These are phyloP conservation scores for Idaea straminata DNA, from an alignment of 2,888 invertebrate species.

Conservation along the genomic window DNA sequence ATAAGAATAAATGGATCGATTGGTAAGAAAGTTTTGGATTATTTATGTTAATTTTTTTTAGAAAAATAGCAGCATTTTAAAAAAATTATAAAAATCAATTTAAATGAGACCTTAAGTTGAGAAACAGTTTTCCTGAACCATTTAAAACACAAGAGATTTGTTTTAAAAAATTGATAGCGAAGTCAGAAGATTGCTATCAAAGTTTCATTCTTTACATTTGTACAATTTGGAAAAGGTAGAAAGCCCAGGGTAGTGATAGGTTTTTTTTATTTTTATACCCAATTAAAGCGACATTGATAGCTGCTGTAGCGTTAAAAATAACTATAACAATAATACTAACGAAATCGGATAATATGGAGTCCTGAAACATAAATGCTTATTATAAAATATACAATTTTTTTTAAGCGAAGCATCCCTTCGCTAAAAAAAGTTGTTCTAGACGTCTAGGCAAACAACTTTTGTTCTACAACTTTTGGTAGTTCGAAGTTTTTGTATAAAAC, in stretches of 20 bases:
- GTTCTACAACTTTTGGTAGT: too few relatives aligned
- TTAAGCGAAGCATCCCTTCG: too few relatives aligned
- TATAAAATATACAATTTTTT: background rate
- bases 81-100: background rate
- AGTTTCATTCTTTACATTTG: background rate
- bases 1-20: too few relatives aligned
- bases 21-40: too few relatives aligned
- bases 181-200: background rate
- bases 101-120: too few relatives aligned
- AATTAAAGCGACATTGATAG: conserved; percentile 29
- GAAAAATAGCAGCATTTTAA: background rate
- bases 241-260: conserved; percentile 1
- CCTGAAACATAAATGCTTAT: conserved; percentile 50
- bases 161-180: background rate
- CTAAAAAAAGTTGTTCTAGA: too few relatives aligned
- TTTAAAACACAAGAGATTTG: background rate
- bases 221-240: background rate
- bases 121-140: background rate
- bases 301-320: conserved; percentile 30
- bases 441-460: too few relatives aligned
- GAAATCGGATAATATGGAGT: conserved; percentile 41
- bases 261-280: conserved; percentile 6
- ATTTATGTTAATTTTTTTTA: background rate
- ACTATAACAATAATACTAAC: conserved; percentile 51
- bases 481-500: too few relatives aligned